Evolutionary conservation across 2,113 vertebrate genomes (phyloP).

Genomic region (Macheiramphus alcinus): DNA sequence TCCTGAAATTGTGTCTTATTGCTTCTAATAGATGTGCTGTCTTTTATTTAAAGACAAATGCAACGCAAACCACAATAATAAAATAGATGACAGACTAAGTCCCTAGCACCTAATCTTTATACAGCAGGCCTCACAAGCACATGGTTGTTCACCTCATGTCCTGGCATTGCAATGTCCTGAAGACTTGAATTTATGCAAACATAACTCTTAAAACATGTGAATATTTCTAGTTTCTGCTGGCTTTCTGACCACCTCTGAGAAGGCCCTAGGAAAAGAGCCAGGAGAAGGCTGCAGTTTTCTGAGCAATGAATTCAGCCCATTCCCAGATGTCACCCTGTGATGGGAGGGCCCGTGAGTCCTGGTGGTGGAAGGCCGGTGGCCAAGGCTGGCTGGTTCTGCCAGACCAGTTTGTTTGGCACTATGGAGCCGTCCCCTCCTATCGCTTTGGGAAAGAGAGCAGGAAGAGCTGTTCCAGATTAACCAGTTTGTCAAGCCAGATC

Average conservation of each 20-base stretch:
- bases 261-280: not conserved
- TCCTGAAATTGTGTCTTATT: not conserved
- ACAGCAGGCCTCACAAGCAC: fast-evolving
- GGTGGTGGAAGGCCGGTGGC: not conserved
- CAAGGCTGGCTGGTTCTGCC: not conserved
- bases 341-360: not conserved
- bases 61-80: not conserved
- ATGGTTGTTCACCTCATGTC: not conserved
- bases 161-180: not conserved
- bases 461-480: not conserved
- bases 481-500: not conserved
- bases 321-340: not conserved
- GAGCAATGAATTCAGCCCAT: not conserved
- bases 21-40: not conserved
- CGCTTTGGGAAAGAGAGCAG: not conserved
- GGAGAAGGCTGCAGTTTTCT: not conserved
- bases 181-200: not conserved
- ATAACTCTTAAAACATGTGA: not conserved
- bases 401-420: not conserved
- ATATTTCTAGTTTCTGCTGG: not conserved
- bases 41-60: not conserved
- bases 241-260: not conserved
- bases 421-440: not conserved
- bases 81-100: not conserved
- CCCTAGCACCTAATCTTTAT: not conserved